Evolutionary conservation across 2,888 invertebrate species (phyloP).

Genomic region (Boloria selene): DNA sequence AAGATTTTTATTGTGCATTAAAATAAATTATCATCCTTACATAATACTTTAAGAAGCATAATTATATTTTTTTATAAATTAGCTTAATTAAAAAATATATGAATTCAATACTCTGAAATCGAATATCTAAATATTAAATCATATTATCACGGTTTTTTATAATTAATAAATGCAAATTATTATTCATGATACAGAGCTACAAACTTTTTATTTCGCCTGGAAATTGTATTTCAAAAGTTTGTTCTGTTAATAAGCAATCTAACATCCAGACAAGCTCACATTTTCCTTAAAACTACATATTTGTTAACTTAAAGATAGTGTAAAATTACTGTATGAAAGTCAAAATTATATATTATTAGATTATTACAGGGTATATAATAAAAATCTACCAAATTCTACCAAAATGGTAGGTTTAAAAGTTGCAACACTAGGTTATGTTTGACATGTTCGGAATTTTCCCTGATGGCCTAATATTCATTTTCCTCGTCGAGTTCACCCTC

Average conservation of each 20-base stretch:
- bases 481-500: constrained; percentile 87
- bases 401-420: constrained; percentile 2
- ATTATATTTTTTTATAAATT: constrained; percentile 54
- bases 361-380: constrained; percentile 4
- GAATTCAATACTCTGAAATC: constrained; percentile 44
- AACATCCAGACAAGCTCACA: constrained; percentile 47
- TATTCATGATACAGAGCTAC: constrained; percentile 39
- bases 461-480: constrained; percentile 82
- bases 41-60: constrained; percentile 34
- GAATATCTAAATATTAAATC: constrained; percentile 44
- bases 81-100: constrained; percentile 64
- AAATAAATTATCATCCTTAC: constrained; percentile 35
- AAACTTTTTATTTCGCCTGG: constrained; percentile 56
- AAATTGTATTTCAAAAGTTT: constrained; percentile 58
- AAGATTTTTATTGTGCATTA: constrained; percentile 39
- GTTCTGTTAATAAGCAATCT: constrained; percentile 52
- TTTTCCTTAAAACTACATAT: constrained; percentile 47
- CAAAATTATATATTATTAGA: constrained; percentile 13
- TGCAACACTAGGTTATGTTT: background rate
- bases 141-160: constrained; percentile 55
- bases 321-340: constrained; percentile 28
- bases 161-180: constrained; percentile 70
- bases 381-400: constrained; percentile 31
- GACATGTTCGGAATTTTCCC: constrained; percentile 11
- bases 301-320: constrained; percentile 35